Conservation (phyloP, 2,113 vertebrate species). For the Hyla sarda region DNA sequence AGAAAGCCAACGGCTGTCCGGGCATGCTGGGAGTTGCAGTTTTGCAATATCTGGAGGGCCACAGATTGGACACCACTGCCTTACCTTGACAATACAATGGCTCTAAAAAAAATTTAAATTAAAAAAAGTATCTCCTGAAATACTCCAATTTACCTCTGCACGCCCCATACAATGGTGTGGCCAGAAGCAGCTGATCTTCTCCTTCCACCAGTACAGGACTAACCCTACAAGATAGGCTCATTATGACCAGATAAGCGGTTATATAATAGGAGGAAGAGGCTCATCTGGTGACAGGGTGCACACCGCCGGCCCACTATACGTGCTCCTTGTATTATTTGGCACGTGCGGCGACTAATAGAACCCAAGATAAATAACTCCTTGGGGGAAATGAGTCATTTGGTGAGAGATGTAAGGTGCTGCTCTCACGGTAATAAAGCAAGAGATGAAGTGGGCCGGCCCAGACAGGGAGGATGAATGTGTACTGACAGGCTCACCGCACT, state of each 20-base stretch:
- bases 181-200: background rate
- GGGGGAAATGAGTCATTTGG: conserved; percentile 31
- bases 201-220: background rate
- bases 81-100: too few species aligned
- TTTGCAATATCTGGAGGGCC: too few species aligned
- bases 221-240: background rate
- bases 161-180: background rate
- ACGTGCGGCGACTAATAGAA: background rate
- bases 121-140: background rate
- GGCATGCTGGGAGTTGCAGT: too few species aligned
- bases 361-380: background rate
- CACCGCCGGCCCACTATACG: background rate
- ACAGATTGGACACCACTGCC: too few species aligned
- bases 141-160: background rate
- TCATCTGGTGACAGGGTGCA: background rate
- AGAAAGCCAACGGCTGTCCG: background rate
- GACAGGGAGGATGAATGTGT: background rate
- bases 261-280: background rate
- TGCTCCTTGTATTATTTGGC: background rate
- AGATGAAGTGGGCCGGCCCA: background rate
- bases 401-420: conserved; percentile 14
- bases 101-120: too few species aligned
- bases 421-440: background rate
- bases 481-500: background rate
- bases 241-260: background rate